Conservation (phyloP, 2,888 invertebrate species). For the Phytoseiulus persimilis region DNA sequence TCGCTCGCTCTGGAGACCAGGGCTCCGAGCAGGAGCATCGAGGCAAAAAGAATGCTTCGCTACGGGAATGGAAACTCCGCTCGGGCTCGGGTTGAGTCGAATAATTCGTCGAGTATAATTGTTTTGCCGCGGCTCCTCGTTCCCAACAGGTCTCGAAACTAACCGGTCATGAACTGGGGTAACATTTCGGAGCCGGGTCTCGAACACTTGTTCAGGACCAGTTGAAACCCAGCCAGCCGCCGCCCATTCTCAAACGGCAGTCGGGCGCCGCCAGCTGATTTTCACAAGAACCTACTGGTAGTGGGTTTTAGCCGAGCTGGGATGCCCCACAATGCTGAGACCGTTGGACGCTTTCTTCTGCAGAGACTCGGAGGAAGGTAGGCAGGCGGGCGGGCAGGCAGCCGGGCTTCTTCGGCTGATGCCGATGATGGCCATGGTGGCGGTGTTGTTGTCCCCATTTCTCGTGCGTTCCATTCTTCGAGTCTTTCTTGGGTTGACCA, state of each 20-base stretch:
- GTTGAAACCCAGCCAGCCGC: not conserved
- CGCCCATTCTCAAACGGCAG: not conserved
- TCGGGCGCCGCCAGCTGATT: not conserved
- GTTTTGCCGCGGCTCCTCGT: not conserved
- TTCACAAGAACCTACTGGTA: not conserved
- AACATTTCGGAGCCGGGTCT: not conserved
- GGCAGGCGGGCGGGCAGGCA: not conserved
- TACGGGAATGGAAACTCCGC: too few species aligned
- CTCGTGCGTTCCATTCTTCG: not conserved
- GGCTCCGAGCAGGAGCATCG: not conserved
- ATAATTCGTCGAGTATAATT: not conserved
- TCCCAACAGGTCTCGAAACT: not conserved
- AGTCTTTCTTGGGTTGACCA: not conserved
- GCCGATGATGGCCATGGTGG: not conserved
- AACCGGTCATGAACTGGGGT: not conserved
- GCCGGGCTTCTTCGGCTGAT: too few species aligned
- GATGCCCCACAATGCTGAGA: conserved; percentile 37
- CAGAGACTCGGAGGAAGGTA: not conserved
- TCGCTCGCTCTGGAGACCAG: too few species aligned
- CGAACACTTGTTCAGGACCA: not conserved
- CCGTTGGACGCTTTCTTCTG: conserved; percentile 21
- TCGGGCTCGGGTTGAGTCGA: too few species aligned
- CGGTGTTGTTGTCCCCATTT: not conserved
- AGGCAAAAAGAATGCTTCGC: not conserved
- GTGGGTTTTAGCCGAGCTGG: not conserved